Conservation (phyloP, 1,140 invertebrate genomes). For the Tribolium madens region DNA sequence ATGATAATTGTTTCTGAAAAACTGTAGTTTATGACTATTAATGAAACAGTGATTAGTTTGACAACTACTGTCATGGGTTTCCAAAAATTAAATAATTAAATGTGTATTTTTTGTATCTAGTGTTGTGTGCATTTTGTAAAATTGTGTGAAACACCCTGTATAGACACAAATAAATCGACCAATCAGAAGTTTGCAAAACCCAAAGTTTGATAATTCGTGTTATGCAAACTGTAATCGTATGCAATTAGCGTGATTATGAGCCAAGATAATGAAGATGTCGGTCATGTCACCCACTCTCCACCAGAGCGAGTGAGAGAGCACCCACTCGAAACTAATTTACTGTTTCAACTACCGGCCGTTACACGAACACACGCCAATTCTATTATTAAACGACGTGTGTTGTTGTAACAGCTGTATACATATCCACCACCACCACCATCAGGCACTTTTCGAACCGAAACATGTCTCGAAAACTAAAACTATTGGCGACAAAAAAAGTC, state of each 20-base stretch:
- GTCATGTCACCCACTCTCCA: constrained; percentile 31
- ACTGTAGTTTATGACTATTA: too few species aligned
- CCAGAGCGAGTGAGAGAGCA: too few species aligned
- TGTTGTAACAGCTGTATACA: background rate
- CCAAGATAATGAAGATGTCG: constrained; percentile 24
- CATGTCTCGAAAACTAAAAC: background rate
- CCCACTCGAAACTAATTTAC: constrained; percentile 35
- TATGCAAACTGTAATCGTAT: background rate
- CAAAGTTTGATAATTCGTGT: background rate
- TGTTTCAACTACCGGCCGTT: constrained; percentile 9
- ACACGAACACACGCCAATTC: constrained; percentile 27
- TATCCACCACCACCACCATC: constrained; percentile 5
- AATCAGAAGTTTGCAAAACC: too few species aligned
- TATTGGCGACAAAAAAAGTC: too few species aligned
- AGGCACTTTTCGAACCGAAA: background rate
- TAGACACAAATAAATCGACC: too few species aligned
- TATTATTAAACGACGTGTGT: constrained; percentile 11
- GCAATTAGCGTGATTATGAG: constrained; percentile 25
- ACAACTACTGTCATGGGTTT: too few species aligned
- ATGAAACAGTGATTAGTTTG: too few species aligned
- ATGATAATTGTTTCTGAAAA: too few species aligned
- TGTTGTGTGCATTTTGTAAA: too few species aligned
- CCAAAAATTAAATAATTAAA: too few species aligned
- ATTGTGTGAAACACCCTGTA: too few species aligned
- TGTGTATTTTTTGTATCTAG: too few species aligned